Base-by-base conservation (phyloP, 2,888 invertebrate species). In the Diadegma fenestrale region DNA sequence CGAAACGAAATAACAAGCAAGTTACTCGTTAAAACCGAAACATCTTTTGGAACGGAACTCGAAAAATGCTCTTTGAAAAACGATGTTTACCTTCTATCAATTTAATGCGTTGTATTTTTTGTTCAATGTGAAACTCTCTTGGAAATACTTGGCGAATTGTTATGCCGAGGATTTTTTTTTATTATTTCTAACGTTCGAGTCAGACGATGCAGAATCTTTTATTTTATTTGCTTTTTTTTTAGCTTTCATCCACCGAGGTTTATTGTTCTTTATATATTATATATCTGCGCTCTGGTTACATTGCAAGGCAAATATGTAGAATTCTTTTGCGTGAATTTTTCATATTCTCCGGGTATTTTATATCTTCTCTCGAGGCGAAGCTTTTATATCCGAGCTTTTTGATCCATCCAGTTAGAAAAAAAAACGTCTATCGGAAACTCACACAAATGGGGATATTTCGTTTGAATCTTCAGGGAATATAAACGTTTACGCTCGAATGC, bases 401-500 rank as follows among this genome's bases (percentile, higher is more conserved):
- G 61, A 63, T 75, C 61, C 61, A 37, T 45, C 45, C 10, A 33
- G 30, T 75, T 75, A 30, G 61, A 45, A 54, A 58, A 19, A 61
- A 41, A 54, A 58, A 58, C 22, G 58, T 58, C 12, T 19, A 43
- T 8, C 41, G 17, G n/a, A 58, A 26, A 61, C 30, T 17, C 58
- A 58, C 19, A 45, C 30, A 58, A 48, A 71, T 71, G 33, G 45
- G 61, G 73, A 75, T 75, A 30, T 75, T 75, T 43, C 61, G 43
- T 45, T 75, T 37, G 72, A 75, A 43, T 45, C 61, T 63, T 61
- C 30, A 14, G 68, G 75, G 76, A 78, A 84, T 79, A 58, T 58
- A 79, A 79, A 79, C 64, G 68, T 64, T 79, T 71, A 64, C 79
- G 45, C 73, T 54, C 51, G 71, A 33, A 41, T 58, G n/a, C 5